phyloP scores from a whole-genome alignment of 2,113 vertebrate species.

The Festucalex cinctus region DNA sequence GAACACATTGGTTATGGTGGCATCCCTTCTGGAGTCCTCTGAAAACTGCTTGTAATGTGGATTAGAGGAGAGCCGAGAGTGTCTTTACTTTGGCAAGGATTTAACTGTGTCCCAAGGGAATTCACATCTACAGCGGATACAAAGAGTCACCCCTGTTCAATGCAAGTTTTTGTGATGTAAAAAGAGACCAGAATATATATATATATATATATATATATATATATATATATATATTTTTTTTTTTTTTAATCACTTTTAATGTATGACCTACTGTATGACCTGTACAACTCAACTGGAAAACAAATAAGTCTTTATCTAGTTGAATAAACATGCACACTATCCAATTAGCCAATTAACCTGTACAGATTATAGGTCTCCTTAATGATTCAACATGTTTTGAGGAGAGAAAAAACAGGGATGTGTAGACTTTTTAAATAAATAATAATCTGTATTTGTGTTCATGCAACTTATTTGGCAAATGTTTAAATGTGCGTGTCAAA shows the following conservation, averaged over 20 bases:
- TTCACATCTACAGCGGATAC: constrained; percentile 20
- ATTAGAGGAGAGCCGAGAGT: constrained; percentile 53
- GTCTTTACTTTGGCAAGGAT: constrained; percentile 57
- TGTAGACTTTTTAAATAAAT: too few relatives aligned
- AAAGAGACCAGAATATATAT: not conserved
- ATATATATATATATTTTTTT: too few relatives aligned
- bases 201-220: too few relatives aligned
- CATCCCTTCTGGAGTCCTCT: constrained; percentile 63
- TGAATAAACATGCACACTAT: too few relatives aligned
- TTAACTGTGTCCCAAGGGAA: constrained; percentile 43
- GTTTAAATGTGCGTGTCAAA: constrained; percentile 4
- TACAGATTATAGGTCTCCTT: too few relatives aligned
- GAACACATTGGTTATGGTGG: constrained; percentile 70
- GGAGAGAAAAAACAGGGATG: too few relatives aligned
- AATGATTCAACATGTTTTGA: too few relatives aligned
- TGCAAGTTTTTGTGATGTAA: not conserved
- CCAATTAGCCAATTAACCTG: too few relatives aligned
- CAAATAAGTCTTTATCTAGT: too few relatives aligned
- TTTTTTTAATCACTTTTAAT: not conserved
- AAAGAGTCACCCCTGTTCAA: not conserved
- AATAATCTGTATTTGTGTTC: too few relatives aligned
- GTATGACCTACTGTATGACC: not conserved
- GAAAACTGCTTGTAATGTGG: constrained; percentile 58
- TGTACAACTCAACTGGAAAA: not conserved
- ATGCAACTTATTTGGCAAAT: not conserved